Evolutionary conservation across 1,140 invertebrate genomes (phyloP).

Genomic region (Diorhabda sublineata): DNA sequence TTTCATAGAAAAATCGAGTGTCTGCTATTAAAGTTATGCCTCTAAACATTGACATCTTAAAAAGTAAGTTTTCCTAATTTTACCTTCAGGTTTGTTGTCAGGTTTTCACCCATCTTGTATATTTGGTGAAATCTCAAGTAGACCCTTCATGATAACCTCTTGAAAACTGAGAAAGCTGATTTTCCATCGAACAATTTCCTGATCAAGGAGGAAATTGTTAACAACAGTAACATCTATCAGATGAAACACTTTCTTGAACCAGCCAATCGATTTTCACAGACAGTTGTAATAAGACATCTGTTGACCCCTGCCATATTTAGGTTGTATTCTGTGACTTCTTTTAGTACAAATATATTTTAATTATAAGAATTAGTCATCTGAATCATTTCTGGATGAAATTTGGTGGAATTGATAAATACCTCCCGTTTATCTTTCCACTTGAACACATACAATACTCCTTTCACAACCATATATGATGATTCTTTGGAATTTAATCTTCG

Average conservation of each 20-base stretch:
- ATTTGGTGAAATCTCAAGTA: no score
- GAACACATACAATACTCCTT: neutral
- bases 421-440: neutral
- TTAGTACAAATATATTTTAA: constrained; percentile 6
- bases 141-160: neutral
- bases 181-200: neutral
- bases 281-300: constrained; percentile 4
- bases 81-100: no score
- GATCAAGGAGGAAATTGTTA: neutral
- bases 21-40: no score
- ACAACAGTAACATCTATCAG: neutral
- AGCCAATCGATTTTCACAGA: neutral
- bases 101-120: no score
- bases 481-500: constrained; percentile 19
- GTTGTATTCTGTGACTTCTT: constrained; percentile 14
- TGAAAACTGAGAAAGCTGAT: neutral
- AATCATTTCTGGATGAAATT: neutral
- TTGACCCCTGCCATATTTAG: constrained; percentile 6
- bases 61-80: no score
- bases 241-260: neutral
- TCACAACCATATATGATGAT: neutral
- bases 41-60: no score
- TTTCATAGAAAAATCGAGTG: no score
- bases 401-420: neutral
- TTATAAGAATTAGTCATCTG: neutral